These are phyloP conservation scores for Istiophorus platypterus DNA, from an alignment of 2,113 vertebrate species.

Conservation along the genomic window DNA sequence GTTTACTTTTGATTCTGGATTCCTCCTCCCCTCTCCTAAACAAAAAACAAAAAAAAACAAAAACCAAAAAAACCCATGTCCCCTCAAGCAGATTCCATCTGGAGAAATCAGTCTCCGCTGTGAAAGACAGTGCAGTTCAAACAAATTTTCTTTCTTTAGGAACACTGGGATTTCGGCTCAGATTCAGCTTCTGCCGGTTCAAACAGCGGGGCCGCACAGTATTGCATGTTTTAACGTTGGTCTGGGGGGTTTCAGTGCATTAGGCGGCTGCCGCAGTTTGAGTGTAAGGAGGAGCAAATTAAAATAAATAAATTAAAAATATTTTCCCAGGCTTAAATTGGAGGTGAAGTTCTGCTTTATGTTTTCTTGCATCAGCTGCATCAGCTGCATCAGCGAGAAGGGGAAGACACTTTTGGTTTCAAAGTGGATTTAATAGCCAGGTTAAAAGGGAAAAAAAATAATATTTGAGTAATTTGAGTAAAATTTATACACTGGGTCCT, in stretches of 20 bases:
- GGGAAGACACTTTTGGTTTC: no score
- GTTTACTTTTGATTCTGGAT: not conserved
- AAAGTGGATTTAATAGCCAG: no score
- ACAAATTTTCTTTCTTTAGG: not conserved
- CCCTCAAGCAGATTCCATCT: not conserved
- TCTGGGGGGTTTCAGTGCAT: no score
- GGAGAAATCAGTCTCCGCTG: not conserved
- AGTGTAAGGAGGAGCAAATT: not conserved
- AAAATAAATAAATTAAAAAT: no score
- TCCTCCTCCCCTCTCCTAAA: no score
- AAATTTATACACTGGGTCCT: not conserved
- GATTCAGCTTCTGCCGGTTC: not conserved
- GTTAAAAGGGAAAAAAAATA: no score
- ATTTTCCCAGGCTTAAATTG: not conserved
- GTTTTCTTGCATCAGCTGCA: no score
- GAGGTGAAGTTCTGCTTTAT: not conserved
- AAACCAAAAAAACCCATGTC: no score
- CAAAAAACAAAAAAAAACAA: no score
- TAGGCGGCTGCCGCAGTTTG: not conserved
- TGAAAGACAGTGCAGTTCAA: not conserved
- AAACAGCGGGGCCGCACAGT: not conserved
- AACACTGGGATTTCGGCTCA: not conserved
- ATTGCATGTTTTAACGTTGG: not conserved
- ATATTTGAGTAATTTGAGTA: no score
- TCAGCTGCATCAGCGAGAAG: no score